phyloP scores from a whole-genome alignment of 2,888 invertebrate genomes.

The Scaeva pyrastri region DNA sequence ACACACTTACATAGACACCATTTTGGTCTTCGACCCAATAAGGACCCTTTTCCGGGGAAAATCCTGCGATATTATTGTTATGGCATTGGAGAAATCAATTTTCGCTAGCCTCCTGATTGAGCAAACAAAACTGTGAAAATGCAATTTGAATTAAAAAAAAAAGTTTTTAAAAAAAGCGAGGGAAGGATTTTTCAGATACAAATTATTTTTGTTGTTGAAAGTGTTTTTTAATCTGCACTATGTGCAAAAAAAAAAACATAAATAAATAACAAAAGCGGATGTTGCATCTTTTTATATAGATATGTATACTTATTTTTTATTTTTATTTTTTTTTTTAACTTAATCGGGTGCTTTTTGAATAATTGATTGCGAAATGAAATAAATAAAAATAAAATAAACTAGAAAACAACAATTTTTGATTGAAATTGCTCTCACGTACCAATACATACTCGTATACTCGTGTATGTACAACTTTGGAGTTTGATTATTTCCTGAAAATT shows the following conservation, averaged over 20 bases:
- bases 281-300: slow-evolving; percentile 15
- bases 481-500: slow-evolving; percentile 23
- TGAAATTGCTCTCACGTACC: slow-evolving; percentile 15
- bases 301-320: background rate
- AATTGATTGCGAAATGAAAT: slow-evolving; percentile 11
- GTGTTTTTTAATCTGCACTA: slow-evolving; percentile 16
- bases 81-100: background rate
- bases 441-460: background rate
- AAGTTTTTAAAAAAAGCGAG: background rate
- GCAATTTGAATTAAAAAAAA: slow-evolving; percentile 11
- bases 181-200: slow-evolving; percentile 7
- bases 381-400: slow-evolving; percentile 2
- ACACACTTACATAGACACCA: background rate
- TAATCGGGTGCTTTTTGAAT: slow-evolving; percentile 11
- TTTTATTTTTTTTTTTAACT: background rate
- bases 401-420: slow-evolving; percentile 21
- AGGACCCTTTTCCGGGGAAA: background rate
- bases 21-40: background rate
- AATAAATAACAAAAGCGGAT: slow-evolving; percentile 6
- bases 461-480: slow-evolving; percentile 1
- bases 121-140: slow-evolving; percentile 2
- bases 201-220: slow-evolving; percentile 22
- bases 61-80: background rate
- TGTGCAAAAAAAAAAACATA: background rate
- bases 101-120: slow-evolving; percentile 9